Evolutionary conservation across 2,113 vertebrate genomes (phyloP).

Genomic region (Neoarius graeffei): DNA sequence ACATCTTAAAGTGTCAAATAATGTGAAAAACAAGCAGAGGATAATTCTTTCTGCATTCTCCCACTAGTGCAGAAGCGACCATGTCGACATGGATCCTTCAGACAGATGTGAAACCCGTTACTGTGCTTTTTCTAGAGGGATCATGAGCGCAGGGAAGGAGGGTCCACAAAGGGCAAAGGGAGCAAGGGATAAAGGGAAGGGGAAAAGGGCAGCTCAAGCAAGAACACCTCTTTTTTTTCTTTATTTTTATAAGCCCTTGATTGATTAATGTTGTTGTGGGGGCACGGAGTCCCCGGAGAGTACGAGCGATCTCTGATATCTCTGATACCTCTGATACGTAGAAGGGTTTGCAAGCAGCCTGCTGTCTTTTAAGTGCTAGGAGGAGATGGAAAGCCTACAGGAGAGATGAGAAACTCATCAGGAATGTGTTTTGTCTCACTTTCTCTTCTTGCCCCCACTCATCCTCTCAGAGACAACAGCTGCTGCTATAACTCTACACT

Average conservation of each 20-base stretch:
- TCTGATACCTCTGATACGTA: slow-evolving; percentile 71
- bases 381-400: slow-evolving; percentile 80
- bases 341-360: slow-evolving; percentile 82
- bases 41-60: slow-evolving; percentile 59
- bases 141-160: slow-evolving; percentile 62
- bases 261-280: slow-evolving; percentile 79
- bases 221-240: slow-evolving; percentile 43
- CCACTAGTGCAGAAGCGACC: slow-evolving; percentile 60
- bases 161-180: neutral
- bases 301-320: slow-evolving; percentile 77
- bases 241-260: slow-evolving; percentile 64
- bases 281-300: slow-evolving; percentile 74
- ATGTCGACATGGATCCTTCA: slow-evolving; percentile 64
- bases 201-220: slow-evolving; percentile 59
- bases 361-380: slow-evolving; percentile 84
- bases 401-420: slow-evolving; percentile 85
- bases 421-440: slow-evolving; percentile 81
- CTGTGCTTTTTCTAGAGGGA: slow-evolving; percentile 62
- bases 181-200: slow-evolving; percentile 57
- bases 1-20: slow-evolving; percentile 54
- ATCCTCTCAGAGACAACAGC: slow-evolving; percentile 76
- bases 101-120: slow-evolving; percentile 79
- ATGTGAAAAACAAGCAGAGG: slow-evolving; percentile 53
- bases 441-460: slow-evolving; percentile 50
- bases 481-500: slow-evolving; percentile 75